Evolutionary conservation across 2,113 vertebrate species (phyloP), one percentile per base, ranked within the genome.

Genomic region (Tenebrosternarchus preto): DNA sequence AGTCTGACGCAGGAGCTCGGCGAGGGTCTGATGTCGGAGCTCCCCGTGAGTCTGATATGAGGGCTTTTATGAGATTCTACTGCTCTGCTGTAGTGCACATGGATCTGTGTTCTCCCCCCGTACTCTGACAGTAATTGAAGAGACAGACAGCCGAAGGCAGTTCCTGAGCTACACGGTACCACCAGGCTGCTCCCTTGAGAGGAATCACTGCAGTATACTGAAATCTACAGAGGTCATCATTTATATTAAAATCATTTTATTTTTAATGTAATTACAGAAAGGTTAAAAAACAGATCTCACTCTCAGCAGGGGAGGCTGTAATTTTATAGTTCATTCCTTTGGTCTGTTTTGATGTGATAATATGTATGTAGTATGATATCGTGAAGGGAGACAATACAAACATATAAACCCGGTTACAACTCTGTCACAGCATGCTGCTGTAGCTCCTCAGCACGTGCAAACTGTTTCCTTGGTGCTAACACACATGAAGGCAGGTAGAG

Each of bases 211-310:
- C 67, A 63, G 78, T 63, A 12, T 20, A 29, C 72, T 60, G 19
- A 67, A 64, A 80, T 55, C 22, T 80, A 82, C 80, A 85, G 80
- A 76, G 76, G 83, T 85, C 83, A 82, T 20, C 27, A 76, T 80
- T 79, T 80, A 72, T 80, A 76, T 68, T 5, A 15, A 75, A 73
- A 55, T 73, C 27, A 72, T 80, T 76, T n/a, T 76, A 67, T 71
- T 31, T 80, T 75, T 80, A 1, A 17, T 80, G 72, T 85, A 76
- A 85, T 85, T 85, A 85, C 76, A 71, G 36, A 46, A 43, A 22
- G 25, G 31, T 57, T 43, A 29, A 73, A 46, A 74, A 66, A 27
- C 59, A 39, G 61, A 53, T 55, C 72, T 55, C 63, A 68, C 22
- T 33, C 70, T 67, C 27, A 4, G 24, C 11, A 63, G 31, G 69